Evolutionary conservation across 1,140 invertebrate species (phyloP).

Genomic region (Drosophila sturtevanti): DNA sequence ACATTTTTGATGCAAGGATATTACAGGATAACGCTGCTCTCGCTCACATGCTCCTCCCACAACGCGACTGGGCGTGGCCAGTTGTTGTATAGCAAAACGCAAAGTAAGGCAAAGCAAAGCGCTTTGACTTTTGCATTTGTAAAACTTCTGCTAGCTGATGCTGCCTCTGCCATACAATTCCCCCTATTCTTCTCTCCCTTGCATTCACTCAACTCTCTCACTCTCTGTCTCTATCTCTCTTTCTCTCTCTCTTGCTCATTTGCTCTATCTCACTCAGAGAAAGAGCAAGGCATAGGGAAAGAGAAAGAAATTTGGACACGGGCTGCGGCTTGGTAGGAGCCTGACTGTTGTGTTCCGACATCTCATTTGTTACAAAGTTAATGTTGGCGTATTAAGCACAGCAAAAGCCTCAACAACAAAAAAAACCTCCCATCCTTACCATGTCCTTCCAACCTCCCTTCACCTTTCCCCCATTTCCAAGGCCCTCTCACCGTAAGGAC

Average conservation of each 20-base stretch:
- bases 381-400: constrained; percentile 80
- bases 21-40: constrained; percentile 69
- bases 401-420: constrained; percentile 77
- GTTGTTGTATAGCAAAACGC: background rate
- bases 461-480: background rate
- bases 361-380: constrained; percentile 82
- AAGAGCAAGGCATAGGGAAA: constrained; percentile 6
- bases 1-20: constrained; percentile 65
- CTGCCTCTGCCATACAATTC: constrained; percentile 19
- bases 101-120: constrained; percentile 47
- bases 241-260: too few relatives aligned
- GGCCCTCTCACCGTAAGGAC: background rate
- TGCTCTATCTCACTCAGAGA: constrained; percentile 5
- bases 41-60: constrained; percentile 66
- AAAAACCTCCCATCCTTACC: constrained; percentile 36
- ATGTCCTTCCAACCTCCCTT: background rate
- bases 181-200: background rate
- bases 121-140: constrained; percentile 80
- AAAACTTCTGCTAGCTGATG: constrained; percentile 59
- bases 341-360: constrained; percentile 79
- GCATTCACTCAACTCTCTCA: too few relatives aligned
- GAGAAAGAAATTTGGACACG: constrained; percentile 9
- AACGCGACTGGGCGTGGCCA: constrained; percentile 58
- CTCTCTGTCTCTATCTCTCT: constrained; percentile 3
- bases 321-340: constrained; percentile 45